These are phyloP conservation scores for Girardia tigrina DNA, from an alignment of 2,888 invertebrate genomes.

Conservation along the genomic window DNA sequence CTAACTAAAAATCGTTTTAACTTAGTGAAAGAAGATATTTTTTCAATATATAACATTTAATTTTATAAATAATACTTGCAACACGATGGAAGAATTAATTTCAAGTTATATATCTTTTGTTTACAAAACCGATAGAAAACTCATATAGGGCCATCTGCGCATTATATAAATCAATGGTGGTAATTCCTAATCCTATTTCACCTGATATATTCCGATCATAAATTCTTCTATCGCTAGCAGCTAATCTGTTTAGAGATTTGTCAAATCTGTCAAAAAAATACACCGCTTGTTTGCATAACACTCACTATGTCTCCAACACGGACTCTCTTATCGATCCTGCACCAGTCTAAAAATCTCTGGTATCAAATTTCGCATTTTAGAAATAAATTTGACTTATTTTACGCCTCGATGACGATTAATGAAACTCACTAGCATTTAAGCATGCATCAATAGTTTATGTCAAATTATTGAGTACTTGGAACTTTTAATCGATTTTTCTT, in stretches of 20 bases:
- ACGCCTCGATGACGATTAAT: slow-evolving; percentile 17
- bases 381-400: slow-evolving; percentile 19
- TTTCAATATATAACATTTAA: too few species aligned
- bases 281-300: slow-evolving; percentile 18
- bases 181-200: not conserved
- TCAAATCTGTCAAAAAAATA: slow-evolving; percentile 23
- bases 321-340: not conserved
- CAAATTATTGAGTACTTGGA: slow-evolving; percentile 16
- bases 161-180: not conserved
- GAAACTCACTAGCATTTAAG: not conserved
- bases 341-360: slow-evolving; percentile 11
- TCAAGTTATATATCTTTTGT: too few species aligned
- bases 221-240: not conserved
- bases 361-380: slow-evolving; percentile 1
- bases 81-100: too few species aligned
- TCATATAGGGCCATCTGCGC: slow-evolving; percentile 3
- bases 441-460: slow-evolving; percentile 10
- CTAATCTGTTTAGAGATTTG: slow-evolving; percentile 23
- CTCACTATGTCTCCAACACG: not conserved
- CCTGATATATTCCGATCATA: slow-evolving; percentile 1
- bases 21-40: too few species aligned
- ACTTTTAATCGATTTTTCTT: not conserved
- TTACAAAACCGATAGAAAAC: too few species aligned
- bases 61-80: too few species aligned
- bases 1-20: too few species aligned